phyloP scores from a whole-genome alignment of 1,140 invertebrate species.

The Drosophila prosaltans region DNA sequence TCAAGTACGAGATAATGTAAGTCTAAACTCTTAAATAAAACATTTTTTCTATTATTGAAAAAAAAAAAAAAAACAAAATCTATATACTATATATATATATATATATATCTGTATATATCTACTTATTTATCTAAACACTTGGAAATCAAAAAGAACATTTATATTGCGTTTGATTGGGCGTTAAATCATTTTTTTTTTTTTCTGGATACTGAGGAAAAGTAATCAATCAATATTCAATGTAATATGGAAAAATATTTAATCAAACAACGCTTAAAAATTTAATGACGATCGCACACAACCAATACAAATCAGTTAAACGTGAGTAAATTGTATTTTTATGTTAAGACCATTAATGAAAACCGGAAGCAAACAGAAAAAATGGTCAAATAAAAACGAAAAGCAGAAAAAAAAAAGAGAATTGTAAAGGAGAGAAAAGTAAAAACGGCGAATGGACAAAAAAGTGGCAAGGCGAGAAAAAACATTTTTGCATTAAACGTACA shows the following conservation, averaged over 20 bases:
- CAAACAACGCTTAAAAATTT: constrained; percentile 77
- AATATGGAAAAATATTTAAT: constrained; percentile 53
- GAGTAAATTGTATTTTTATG: constrained; percentile 80
- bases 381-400: constrained; percentile 38
- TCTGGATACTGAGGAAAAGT: neutral
- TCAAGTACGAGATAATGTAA: neutral
- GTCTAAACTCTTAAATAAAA: neutral
- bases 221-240: constrained; percentile 36
- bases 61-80: neutral
- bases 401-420: neutral
- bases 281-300: constrained; percentile 55
- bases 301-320: constrained; percentile 69
- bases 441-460: constrained; percentile 3
- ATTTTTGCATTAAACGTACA: constrained; percentile 71
- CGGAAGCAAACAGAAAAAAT: constrained; percentile 67
- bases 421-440: neutral
- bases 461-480: constrained; percentile 50
- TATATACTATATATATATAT: neutral
- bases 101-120: neutral
- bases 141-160: too few relatives aligned
- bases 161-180: neutral
- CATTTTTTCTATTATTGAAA: neutral
- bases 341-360: constrained; percentile 80
- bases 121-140: too few relatives aligned
- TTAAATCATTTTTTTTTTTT: neutral